Base-by-base conservation (phyloP, 2,113 vertebrate genomes). In the Proteles cristata region DNA sequence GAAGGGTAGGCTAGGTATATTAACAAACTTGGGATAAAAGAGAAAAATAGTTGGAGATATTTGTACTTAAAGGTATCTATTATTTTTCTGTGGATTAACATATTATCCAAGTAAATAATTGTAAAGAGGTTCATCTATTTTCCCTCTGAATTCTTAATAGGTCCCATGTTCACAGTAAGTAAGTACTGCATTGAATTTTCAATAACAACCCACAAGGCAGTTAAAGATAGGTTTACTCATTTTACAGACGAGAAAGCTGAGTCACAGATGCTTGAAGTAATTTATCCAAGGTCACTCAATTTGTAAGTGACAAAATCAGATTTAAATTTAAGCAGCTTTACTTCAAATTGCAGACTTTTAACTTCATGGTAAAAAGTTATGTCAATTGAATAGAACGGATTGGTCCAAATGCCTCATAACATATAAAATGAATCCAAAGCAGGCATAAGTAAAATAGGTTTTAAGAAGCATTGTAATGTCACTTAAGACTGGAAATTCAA, bases 181-280 rank as follows among this genome's bases (percentile, higher is more conserved):
- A 39, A 79, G 11, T 65, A 23, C 80, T 55, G 10, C 4, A 45
- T 31, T 73, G 55, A 66, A 3, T 14, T 39, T 91, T 80, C 35
- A 43, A 12, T 74, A 55, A 88, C 10, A 45, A 66, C 45, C 55
- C 48, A 10, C 39, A 17, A 48, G 45, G 1, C 58, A 55, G 63
- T 68, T 39, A 58, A 73, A 63, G 3, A 21, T 69, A 63, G 1
- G 23, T 55, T 73, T 71, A 31, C 16, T 26, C 4, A 50, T 43
- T 96, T 77, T 85, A 5, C 93, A 96, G 55, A 25, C 45, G n/a
- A 90, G 69, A 93, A 71, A 71, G 11, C 28, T 28, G 35, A 90
- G 26, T 15, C 58, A 83, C 14, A 68, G 17, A 10, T 25, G 69
- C 0, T 25, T 71, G 25, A 77, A n/a, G 9, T 73, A 45, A 65